A percentile compares a stretch with the other conserved stretches of the same genome.
phyloP scores from a whole-genome alignment of 2,113 vertebrate species.

The Sitta europaea region DNA sequence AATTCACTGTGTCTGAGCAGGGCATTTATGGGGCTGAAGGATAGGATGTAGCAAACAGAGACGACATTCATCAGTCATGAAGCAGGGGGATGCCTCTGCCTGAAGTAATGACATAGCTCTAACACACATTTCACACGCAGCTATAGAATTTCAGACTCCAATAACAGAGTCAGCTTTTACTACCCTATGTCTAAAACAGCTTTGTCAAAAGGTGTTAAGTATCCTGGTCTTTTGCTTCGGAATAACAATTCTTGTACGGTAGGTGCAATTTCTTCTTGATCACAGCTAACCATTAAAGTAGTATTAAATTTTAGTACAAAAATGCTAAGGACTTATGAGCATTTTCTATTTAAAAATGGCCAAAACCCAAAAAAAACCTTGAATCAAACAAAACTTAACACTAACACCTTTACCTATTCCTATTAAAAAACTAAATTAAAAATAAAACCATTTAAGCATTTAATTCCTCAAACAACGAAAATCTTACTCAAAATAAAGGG shows the following conservation, averaged over 20 bases:
- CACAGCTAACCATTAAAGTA: background rate
- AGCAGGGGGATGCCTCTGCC: background rate
- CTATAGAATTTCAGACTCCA: background rate
- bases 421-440: background rate
- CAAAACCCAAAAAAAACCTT: background rate
- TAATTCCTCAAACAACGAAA: background rate
- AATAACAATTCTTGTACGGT: background rate
- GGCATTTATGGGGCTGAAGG: background rate
- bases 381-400: background rate
- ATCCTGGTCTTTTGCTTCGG: background rate
- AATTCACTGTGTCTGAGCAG: background rate
- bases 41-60: background rate
- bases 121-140: background rate
- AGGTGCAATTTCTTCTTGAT: background rate
- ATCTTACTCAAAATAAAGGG: background rate
- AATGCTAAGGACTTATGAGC: background rate
- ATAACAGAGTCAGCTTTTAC: background rate
- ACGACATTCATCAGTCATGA: rapidly evolving
- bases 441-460: background rate
- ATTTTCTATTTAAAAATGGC: background rate
- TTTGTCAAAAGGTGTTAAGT: background rate
- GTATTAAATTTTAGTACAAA: background rate
- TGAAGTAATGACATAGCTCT: background rate
- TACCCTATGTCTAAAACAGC: background rate
- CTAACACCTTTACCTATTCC: background rate